phyloP scores from a whole-genome alignment of 53 echinoderm and acorn worm genomes.

The Henricia sp. region DNA sequence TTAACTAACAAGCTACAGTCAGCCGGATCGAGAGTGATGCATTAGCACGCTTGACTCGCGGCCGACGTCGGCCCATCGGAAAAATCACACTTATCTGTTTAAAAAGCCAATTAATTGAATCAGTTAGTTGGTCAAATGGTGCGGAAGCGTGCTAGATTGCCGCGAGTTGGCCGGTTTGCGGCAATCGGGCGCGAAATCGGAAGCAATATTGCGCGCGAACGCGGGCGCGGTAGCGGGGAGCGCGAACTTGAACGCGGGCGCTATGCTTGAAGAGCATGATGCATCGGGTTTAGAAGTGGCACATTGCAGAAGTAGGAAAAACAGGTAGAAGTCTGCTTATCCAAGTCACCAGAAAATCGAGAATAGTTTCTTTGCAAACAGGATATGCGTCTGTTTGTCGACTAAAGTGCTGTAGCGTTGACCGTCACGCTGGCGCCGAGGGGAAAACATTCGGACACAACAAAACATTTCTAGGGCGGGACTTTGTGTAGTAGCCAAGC shows the following conservation, averaged over 20 bases:
- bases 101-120: slow-evolving; percentile 36
- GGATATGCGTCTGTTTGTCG: slow-evolving; percentile 35
- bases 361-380: slow-evolving; percentile 4
- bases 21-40: slow-evolving; percentile 1
- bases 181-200: not conserved
- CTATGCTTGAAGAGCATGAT: not conserved
- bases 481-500: too few species aligned
- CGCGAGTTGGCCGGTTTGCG: not conserved
- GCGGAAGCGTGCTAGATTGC: not conserved
- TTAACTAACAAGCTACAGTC: too few species aligned
- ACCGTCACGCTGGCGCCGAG: slow-evolving; percentile 20
- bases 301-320: not conserved
- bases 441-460: slow-evolving; percentile 7
- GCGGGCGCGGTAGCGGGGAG: too few species aligned
- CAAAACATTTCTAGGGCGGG: not conserved
- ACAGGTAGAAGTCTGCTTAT: not conserved
- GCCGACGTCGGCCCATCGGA: not conserved
- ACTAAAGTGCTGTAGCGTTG: slow-evolving; percentile 17
- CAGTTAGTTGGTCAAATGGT: not conserved
- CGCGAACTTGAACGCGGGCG: too few species aligned
- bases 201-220: not conserved
- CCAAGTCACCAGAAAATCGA: not conserved
- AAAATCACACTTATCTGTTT: slow-evolving; percentile 32
- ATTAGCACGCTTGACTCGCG: slow-evolving; percentile 10
- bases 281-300: not conserved